Percentiles rank a stretch among this genome's conserved stretches.
Conservation (phyloP, 1,140 invertebrate genomes). For the Bombus superbus region DNA sequence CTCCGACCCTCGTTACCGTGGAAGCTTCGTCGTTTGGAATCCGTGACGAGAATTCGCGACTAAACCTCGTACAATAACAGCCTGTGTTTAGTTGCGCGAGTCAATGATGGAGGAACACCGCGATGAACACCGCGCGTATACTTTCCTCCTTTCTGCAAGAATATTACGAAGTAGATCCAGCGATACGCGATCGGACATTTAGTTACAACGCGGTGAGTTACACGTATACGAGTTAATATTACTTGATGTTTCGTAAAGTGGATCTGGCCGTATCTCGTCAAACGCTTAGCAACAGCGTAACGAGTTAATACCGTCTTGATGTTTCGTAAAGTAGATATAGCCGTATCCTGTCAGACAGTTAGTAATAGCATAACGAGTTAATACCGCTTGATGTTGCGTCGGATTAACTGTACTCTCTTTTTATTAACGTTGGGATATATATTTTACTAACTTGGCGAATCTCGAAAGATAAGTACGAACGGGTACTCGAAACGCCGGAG, state of each 20-base stretch:
- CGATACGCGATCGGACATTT: not conserved
- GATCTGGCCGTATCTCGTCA: not conserved
- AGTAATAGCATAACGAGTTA: not conserved
- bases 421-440: not conserved
- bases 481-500: too few species aligned
- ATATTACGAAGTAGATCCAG: not conserved
- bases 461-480: not conserved
- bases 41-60: constrained; percentile 11
- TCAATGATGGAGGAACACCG: not conserved
- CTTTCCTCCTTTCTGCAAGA: not conserved
- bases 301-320: not conserved
- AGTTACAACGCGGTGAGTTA: not conserved
- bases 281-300: not conserved
- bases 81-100: not conserved
- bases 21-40: constrained; percentile 27
- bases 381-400: not conserved
- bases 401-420: not conserved
- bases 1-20: constrained; percentile 50
- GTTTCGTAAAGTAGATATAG: not conserved
- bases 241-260: not conserved
- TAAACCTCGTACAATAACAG: not conserved
- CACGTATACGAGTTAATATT: not conserved
- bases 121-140: not conserved
- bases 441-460: not conserved
- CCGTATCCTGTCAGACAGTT: not conserved